Percentiles rank a stretch among this genome's conserved stretches.
phyloP scores from a whole-genome alignment of 2,797 vertebrate species.

The Ara ararauna region DNA sequence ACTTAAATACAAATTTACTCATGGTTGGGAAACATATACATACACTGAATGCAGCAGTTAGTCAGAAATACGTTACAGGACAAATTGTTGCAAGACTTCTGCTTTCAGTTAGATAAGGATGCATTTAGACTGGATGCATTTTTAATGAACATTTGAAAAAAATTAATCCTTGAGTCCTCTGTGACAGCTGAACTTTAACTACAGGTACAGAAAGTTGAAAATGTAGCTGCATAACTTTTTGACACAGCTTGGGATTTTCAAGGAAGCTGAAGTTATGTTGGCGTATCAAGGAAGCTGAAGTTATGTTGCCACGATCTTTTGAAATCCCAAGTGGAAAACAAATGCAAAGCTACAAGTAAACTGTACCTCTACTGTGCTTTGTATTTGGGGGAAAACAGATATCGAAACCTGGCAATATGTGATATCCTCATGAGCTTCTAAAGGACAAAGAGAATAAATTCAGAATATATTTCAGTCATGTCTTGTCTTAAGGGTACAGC shows the following conservation, averaged over 20 bases:
- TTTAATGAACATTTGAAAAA: background rate
- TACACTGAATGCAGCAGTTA: background rate
- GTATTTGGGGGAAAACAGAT: background rate
- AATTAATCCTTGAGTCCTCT: background rate
- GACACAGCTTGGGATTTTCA: background rate
- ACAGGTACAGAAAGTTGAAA: background rate
- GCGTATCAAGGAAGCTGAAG: background rate
- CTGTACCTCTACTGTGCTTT: background rate
- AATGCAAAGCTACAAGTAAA: background rate
- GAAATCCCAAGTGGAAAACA: background rate
- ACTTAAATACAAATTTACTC: conserved; percentile 39
- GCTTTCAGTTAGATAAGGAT: background rate
- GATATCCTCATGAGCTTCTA: background rate
- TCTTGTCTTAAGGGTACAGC: background rate
- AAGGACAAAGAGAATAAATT: background rate
- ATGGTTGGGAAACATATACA: background rate
- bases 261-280: background rate
- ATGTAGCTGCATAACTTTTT: background rate
- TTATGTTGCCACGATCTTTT: background rate
- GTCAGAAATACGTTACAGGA: background rate
- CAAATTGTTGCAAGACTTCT: background rate
- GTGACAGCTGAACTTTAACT: background rate
- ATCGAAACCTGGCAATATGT: background rate
- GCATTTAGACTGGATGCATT: background rate
- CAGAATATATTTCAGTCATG: background rate